Evolutionary conservation across 2,797 vertebrate genomes (phyloP).

Genomic region (Melanotaenia nigrans): DNA sequence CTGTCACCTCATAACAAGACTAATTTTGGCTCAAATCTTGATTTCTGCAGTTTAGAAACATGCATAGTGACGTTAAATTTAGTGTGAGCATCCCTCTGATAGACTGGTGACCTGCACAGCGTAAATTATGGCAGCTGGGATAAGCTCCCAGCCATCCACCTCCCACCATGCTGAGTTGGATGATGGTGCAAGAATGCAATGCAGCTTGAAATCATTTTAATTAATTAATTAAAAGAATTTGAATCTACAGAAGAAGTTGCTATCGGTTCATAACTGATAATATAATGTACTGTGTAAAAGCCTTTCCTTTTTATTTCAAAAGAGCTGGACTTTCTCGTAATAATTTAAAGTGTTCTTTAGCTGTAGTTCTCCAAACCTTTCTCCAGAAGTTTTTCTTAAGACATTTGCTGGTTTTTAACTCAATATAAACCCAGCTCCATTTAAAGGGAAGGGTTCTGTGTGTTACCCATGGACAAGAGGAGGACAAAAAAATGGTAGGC

Average conservation of each 20-base stretch:
- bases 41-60: neutral
- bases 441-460: too few species aligned
- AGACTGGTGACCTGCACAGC: neutral
- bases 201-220: neutral
- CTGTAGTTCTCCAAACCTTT: neutral
- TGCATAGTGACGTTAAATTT: neutral
- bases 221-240: neutral
- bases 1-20: too few species aligned
- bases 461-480: too few species aligned
- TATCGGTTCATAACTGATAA: neutral
- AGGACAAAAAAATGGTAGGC: neutral
- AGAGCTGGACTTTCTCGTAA: neutral
- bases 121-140: neutral
- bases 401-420: neutral
- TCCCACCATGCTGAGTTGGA: neutral
- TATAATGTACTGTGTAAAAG: neutral
- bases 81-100: neutral
- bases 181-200: neutral
- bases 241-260: neutral
- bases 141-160: neutral
- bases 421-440: neutral
- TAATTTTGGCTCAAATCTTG: neutral
- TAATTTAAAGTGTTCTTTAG: neutral
- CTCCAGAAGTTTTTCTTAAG: neutral
- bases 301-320: neutral